A percentile compares a stretch with the other conserved stretches of the same genome.
phyloP scores from a whole-genome alignment of 2,888 invertebrate genomes.

The Drosophila diplacantha region DNA sequence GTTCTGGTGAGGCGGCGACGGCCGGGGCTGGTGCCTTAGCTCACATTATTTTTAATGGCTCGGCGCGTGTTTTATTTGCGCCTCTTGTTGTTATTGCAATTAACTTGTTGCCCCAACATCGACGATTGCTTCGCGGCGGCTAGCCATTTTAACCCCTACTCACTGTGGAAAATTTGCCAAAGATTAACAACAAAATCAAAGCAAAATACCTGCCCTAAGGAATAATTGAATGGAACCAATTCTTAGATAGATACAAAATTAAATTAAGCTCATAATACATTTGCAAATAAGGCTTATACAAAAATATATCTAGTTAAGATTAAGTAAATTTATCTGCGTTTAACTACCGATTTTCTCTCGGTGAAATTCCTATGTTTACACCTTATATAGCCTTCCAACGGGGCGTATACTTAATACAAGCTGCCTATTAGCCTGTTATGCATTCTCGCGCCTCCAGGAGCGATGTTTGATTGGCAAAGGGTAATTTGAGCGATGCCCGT shows the following conservation, averaged over 20 bases:
- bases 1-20: constrained; percentile 9
- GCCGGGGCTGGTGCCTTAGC: constrained; percentile 20
- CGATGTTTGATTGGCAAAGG: constrained; percentile 70
- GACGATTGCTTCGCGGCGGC: constrained; percentile 39
- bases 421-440: constrained; percentile 24
- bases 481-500: constrained; percentile 22
- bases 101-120: constrained; percentile 61
- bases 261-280: no score
- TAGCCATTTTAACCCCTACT: constrained; percentile 33
- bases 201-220: not conserved
- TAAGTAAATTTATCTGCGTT: not conserved
- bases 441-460: constrained; percentile 55
- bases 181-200: not conserved
- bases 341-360: not conserved
- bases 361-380: constrained; percentile 9
- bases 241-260: not conserved
- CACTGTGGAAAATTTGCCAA: constrained; percentile 7
- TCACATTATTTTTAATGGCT: constrained; percentile 63
- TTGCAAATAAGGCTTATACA: not conserved
- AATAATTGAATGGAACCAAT: not conserved
- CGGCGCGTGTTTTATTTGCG: constrained; percentile 50
- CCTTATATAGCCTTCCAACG: constrained; percentile 31
- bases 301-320: no score
- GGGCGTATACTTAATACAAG: constrained; percentile 55
- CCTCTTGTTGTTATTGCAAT: constrained; percentile 41